Percentiles rank a stretch among this genome's conserved stretches.
These are phyloP conservation scores for Eilema griseolum DNA, from an alignment of 2,888 invertebrate species.

Conservation along the genomic window DNA sequence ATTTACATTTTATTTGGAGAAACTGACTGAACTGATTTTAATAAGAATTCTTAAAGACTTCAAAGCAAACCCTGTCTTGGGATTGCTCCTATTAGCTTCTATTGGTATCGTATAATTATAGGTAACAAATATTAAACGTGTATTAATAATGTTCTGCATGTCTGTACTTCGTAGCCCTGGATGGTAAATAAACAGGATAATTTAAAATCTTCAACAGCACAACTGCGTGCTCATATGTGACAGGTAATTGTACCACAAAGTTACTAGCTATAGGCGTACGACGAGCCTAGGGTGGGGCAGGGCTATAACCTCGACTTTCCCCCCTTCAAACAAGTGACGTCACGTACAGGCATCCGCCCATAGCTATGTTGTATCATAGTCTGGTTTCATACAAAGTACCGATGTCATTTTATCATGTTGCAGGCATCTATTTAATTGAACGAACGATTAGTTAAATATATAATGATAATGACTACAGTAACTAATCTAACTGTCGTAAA, in stretches of 20 bases:
- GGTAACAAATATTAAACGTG: background rate
- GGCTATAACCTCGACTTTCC: conserved; percentile 31
- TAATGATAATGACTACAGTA: background rate
- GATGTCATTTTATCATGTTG: background rate
- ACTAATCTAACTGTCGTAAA: background rate
- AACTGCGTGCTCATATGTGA: conserved; percentile 14
- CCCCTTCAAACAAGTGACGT: conserved; percentile 20
- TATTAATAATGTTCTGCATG: background rate
- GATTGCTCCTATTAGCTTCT: background rate
- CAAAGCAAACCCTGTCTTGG: background rate
- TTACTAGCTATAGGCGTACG: conserved; percentile 29
- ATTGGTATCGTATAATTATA: background rate
- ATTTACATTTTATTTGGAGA: too few relatives aligned
- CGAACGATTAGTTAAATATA: background rate
- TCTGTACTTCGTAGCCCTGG: background rate
- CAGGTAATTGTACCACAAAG: conserved; percentile 22
- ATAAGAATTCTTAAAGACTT: background rate
- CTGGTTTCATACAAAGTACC: conserved; percentile 4
- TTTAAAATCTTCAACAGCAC: background rate
- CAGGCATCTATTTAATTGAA: background rate
- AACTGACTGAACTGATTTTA: too few relatives aligned
- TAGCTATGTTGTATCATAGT: conserved; percentile 10
- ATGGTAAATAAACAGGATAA: background rate
- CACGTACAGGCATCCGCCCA: conserved; percentile 16
- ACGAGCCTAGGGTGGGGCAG: conserved; percentile 32